Conservation (phyloP, 2,113 vertebrate species). For the Callorhinus ursinus region DNA sequence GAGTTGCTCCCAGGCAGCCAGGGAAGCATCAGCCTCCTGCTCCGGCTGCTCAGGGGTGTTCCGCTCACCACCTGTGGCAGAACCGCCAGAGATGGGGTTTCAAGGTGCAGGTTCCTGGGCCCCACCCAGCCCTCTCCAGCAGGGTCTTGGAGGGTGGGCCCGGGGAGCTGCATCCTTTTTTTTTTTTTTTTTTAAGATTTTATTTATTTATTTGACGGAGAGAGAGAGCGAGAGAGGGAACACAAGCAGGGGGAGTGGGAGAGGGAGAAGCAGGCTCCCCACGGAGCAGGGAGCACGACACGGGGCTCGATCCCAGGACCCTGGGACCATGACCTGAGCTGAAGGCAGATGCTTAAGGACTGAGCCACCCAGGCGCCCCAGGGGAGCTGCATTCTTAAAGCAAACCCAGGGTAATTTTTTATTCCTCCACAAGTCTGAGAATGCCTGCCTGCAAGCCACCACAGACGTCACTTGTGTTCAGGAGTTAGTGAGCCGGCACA, state of each 20-base stretch:
- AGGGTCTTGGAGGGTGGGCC: fast-evolving
- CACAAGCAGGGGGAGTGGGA: too few relatives aligned
- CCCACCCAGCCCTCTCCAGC: not conserved
- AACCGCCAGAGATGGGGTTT: too few relatives aligned
- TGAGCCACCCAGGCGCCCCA: too few relatives aligned
- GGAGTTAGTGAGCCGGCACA: too few relatives aligned
- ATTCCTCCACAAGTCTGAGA: not conserved
- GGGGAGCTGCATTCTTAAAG: not conserved
- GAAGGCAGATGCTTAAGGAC: too few relatives aligned
- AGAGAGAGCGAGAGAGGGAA: too few relatives aligned
- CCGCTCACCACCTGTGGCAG: not conserved
- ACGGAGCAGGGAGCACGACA: too few relatives aligned
- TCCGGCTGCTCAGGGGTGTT: not conserved
- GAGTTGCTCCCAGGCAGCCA: not conserved
- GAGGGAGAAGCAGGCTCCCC: too few relatives aligned
- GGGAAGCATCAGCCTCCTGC: not conserved
- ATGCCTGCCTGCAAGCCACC: not conserved
- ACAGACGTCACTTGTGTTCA: not conserved
- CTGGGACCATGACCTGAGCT: too few relatives aligned
- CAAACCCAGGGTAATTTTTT: not conserved
- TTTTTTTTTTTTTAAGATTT: too few relatives aligned
- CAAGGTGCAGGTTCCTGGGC: not conserved
- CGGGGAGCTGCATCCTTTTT: not conserved
- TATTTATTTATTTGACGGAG: too few relatives aligned
- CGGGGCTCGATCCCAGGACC: too few relatives aligned